Evolutionary conservation across 2,113 vertebrate species (phyloP), one percentile per base, ranked within the genome.

Genomic region (Potamarius usumacintae): DNA sequence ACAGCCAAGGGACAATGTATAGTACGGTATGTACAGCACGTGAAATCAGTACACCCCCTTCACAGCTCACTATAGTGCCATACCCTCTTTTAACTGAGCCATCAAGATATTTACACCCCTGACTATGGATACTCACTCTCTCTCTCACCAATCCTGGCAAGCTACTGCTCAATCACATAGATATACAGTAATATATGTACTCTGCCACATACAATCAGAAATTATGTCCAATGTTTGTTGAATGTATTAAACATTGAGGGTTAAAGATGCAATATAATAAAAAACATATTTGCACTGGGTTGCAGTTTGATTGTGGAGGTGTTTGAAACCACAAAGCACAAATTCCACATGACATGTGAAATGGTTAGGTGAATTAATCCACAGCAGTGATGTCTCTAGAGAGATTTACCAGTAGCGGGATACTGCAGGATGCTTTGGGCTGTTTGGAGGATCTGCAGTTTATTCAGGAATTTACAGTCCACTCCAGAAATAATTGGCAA

Each of bases 391-490:
- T 80, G 85, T 86, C 62, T 79, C 72, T 52, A 60, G 57, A 50
- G 57, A 69, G 76, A 53, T 65, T 8, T 65, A 72, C 60, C 89
- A 89, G 87, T 89, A 82, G 92, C 85, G 80, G 91, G 91, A 91
- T 89, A 80, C 89, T 89, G 89, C 89, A 65, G 91, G 90, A 91
- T 88, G 86, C 91, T 91, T 93, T 92, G 91, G 92, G 92, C 15
- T 90, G 91, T 91, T 91, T 92, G 92, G 81, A 83, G 62, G 48
- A 83, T n/a, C 62, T 94, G 93, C 92, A 92, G 92, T 94, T 93
- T 94, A 94, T 94, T 94, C 91, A 94, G 94, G 93, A 94, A 27
- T 67, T 7, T 27, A 83, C 82, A 67, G 48, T 15, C 14, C 25
- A 27, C 12, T 53, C 25, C 48, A 67, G 48, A 83, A 83, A 83